A percentile compares a stretch with the other conserved stretches of the same genome.
phyloP scores from a whole-genome alignment of 2,888 invertebrate species.

The Neuroscelio doddi region DNA sequence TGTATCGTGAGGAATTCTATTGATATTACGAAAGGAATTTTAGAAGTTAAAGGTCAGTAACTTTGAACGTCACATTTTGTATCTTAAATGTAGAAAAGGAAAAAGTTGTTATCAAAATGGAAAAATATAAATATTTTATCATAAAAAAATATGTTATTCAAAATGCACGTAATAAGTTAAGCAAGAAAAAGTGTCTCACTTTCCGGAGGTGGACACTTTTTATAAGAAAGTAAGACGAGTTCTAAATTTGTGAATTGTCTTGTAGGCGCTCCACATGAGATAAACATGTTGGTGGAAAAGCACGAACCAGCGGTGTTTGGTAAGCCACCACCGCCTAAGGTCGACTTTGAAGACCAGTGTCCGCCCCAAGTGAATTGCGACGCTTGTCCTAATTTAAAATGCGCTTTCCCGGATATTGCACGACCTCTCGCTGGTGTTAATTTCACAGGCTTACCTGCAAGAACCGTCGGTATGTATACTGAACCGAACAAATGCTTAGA shows the following conservation, averaged over 20 bases:
- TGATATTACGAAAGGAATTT: slow-evolving; percentile 83
- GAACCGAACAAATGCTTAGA: background rate
- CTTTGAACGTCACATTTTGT: no score
- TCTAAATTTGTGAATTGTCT: slow-evolving; percentile 27
- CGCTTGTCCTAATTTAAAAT: slow-evolving; percentile 75
- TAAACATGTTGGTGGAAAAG: slow-evolving; percentile 33
- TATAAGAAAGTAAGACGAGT: no score
- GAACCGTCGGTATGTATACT: slow-evolving; percentile 60
- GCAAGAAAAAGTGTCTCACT: no score
- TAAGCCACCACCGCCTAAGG: slow-evolving; percentile 76
- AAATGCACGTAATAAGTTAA: no score
- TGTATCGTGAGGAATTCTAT: slow-evolving; percentile 90
- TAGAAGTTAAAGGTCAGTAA: slow-evolving; percentile 77
- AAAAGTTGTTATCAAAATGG: no score
- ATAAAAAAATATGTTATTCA: no score
- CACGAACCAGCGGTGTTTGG: slow-evolving; percentile 74
- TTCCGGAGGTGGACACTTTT: no score
- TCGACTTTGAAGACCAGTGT: slow-evolving; percentile 77
- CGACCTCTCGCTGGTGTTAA: slow-evolving; percentile 58
- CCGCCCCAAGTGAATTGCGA: slow-evolving; percentile 76
- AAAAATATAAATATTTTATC: no score
- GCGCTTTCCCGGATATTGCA: slow-evolving; percentile 62
- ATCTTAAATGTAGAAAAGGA: no score
- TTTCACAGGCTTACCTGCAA: slow-evolving; percentile 59
- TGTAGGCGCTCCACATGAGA: slow-evolving; percentile 29